Conservation (phyloP, 2,888 invertebrate genomes). For the Drosophila paracracens region DNA sequence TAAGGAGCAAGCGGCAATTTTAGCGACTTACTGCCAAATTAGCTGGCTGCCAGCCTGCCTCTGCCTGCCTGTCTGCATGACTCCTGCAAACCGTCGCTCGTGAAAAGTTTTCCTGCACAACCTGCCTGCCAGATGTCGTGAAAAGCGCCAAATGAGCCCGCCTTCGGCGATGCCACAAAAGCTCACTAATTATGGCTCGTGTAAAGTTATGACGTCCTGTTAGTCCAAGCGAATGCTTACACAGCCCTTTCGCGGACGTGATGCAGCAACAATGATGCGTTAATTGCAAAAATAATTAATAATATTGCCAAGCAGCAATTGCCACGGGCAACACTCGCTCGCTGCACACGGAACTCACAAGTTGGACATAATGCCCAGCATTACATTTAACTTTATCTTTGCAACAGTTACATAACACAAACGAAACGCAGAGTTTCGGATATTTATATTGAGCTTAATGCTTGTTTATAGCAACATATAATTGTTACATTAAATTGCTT, state of each 20-base stretch:
- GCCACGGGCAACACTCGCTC: background rate
- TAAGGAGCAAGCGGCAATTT: slow-evolving; percentile 67
- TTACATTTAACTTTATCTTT: slow-evolving; percentile 15
- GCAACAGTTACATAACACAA: slow-evolving; percentile 6
- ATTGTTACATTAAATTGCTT: background rate
- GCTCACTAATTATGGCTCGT: slow-evolving; percentile 73
- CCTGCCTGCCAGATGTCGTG: slow-evolving; percentile 30
- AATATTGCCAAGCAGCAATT: slow-evolving; percentile 49
- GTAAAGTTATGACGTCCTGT: slow-evolving; percentile 47
- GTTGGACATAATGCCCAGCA: slow-evolving; percentile 1
- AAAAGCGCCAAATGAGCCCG: slow-evolving; percentile 62
- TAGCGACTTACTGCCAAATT: slow-evolving; percentile 60
- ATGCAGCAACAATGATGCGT: slow-evolving; percentile 74
- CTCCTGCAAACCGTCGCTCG: background rate
- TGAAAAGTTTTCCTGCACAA: slow-evolving; percentile 46
- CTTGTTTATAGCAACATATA: background rate
- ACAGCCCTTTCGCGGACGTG: slow-evolving; percentile 62
- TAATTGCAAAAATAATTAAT: slow-evolving; percentile 80
- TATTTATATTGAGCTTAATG: background rate
- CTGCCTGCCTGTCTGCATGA: slow-evolving; percentile 2
- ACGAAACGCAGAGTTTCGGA: background rate
- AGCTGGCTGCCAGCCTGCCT: slow-evolving; percentile 20
- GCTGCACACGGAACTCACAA: slow-evolving; percentile 23
- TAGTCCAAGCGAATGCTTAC: slow-evolving; percentile 47
- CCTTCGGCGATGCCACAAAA: slow-evolving; percentile 47